Percentiles rank a stretch among this genome's conserved stretches.
These are phyloP conservation scores for Thera britannica DNA, from an alignment of 2,888 invertebrate genomes.

Conservation along the genomic window DNA sequence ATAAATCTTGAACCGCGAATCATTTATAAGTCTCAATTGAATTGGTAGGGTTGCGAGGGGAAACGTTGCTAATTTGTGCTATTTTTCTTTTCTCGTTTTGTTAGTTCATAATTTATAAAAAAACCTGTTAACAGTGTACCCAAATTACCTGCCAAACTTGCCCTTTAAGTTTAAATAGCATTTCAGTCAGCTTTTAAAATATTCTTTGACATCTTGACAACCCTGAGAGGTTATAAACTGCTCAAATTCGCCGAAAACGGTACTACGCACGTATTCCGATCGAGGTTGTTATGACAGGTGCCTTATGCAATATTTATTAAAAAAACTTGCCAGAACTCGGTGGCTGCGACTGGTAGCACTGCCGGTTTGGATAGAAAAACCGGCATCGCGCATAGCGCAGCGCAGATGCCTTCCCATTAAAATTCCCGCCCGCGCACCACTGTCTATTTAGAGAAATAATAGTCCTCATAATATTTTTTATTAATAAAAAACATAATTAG, in stretches of 20 bases:
- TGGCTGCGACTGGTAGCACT: constrained; percentile 54
- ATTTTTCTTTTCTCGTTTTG: neutral
- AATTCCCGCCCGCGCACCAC: constrained; percentile 73
- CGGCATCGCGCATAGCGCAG: constrained; percentile 57
- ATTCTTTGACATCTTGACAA: constrained; percentile 8
- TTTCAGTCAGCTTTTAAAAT: no score
- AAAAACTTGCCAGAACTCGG: constrained; percentile 54
- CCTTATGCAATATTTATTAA: constrained; percentile 44
- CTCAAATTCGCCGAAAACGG: constrained; percentile 33
- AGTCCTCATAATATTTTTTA: constrained; percentile 59
- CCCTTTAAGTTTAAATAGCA: no score
- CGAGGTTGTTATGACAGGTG: constrained; percentile 45
- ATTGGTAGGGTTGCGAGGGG: constrained; percentile 17
- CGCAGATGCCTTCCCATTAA: constrained; percentile 69
- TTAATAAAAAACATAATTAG: constrained; percentile 10
- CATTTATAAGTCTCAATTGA: constrained; percentile 21
- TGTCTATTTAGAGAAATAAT: constrained; percentile 77
- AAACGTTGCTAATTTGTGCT: constrained; percentile 7
- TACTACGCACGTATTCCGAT: constrained; percentile 31
- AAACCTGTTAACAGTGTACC: no score
- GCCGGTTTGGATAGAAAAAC: constrained; percentile 57
- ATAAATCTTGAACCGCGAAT: constrained; percentile 33
- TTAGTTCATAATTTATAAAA: no score
- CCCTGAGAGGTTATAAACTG: constrained; percentile 24
- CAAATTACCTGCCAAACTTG: no score